Evolutionary conservation across 2,797 vertebrate species (phyloP).

Genomic region (Spinus pinus): DNA sequence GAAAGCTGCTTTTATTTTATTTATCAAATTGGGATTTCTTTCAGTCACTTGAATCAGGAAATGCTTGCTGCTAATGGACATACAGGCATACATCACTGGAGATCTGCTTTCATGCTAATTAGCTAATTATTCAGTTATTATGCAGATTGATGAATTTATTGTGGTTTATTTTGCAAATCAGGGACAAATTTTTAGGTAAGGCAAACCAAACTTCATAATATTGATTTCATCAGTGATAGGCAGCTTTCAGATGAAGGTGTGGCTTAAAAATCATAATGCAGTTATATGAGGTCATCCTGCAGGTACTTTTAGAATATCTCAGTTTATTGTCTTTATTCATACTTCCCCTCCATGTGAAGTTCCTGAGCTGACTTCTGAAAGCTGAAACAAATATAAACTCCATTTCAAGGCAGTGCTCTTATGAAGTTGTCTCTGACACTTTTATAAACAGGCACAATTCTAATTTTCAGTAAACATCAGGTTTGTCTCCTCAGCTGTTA

Average conservation of each 20-base stretch:
- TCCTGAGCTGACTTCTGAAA: not conserved
- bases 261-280: not conserved
- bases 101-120: not conserved
- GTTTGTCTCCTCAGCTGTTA: slow-evolving; percentile 1
- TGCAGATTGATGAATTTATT: not conserved
- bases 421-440: not conserved
- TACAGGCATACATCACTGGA: not conserved
- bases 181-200: not conserved
- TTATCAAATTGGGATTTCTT: not conserved
- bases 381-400: not conserved
- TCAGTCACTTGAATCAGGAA: not conserved
- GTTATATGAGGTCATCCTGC: not conserved
- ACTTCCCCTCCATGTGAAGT: not conserved
- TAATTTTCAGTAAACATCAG: not conserved
- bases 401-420: not conserved
- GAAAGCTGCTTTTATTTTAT: not conserved
- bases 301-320: not conserved
- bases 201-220: not conserved
- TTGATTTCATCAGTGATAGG: not conserved
- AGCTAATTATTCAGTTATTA: not conserved
- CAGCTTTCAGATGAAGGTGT: not conserved
- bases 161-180: not conserved
- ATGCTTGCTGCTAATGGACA: fast-evolving
- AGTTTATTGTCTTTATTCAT: not conserved
- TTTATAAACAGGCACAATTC: not conserved